These are phyloP conservation scores for Suncus etruscus DNA, from an alignment of 2,113 vertebrate species.

Conservation along the genomic window DNA sequence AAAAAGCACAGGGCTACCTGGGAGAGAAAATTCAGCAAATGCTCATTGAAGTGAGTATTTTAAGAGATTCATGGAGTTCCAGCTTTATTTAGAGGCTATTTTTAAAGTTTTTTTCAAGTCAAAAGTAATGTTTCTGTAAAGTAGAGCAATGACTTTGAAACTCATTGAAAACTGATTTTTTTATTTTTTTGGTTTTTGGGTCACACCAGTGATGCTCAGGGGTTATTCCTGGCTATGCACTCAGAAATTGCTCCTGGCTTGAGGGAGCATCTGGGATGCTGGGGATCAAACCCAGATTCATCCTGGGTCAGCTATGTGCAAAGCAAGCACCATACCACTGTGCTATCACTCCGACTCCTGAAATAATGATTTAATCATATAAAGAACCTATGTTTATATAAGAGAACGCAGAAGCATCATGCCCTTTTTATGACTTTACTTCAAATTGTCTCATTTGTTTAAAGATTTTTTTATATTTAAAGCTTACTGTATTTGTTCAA, in stretches of 20 bases:
- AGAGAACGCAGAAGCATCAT: slow-evolving; percentile 1
- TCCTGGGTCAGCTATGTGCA: no score
- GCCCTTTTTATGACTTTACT: slow-evolving; percentile 20
- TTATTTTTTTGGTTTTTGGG: no score
- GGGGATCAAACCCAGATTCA: no score
- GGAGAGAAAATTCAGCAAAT: background rate
- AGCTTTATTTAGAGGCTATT: background rate
- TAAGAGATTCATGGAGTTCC: background rate
- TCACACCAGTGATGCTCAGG: no score
- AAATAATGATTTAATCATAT: background rate
- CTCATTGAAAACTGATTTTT: no score
- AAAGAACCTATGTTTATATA: background rate
- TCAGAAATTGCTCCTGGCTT: no score
- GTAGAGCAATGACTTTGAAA: background rate
- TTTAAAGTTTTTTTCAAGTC: background rate
- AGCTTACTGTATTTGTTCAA: background rate
- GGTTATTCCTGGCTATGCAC: no score
- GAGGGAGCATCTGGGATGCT: no score
- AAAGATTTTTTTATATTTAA: slow-evolving; percentile 19
- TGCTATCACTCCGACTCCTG: no score
- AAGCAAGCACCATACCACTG: no score
- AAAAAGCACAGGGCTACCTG: background rate
- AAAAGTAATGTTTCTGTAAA: background rate
- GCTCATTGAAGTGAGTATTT: slow-evolving; percentile 41
- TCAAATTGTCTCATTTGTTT: background rate